These are phyloP conservation scores for Mythimna vitellina DNA, from an alignment of 2,888 invertebrate genomes.

Conservation along the genomic window DNA sequence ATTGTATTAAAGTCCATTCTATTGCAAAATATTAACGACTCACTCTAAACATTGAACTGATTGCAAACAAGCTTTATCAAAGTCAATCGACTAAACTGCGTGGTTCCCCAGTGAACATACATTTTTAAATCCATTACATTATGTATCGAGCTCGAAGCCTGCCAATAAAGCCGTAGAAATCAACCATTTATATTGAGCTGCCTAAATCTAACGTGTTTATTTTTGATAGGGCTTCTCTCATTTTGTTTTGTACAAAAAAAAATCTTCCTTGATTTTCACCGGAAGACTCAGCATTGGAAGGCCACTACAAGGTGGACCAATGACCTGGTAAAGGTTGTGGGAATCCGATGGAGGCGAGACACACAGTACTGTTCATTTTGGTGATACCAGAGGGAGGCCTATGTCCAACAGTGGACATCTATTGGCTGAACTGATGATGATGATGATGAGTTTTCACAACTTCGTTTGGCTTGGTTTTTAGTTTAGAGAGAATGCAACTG, in stretches of 20 bases:
- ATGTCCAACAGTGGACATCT: no score
- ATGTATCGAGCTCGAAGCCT: conserved; percentile 11
- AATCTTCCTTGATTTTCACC: background rate
- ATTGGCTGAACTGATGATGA: no score
- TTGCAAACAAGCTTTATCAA: conserved; percentile 30
- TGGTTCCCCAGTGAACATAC: conserved; percentile 18
- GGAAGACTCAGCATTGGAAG: no score
- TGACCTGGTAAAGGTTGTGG: no score
- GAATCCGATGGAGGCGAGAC: no score
- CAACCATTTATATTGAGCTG: conserved; percentile 11
- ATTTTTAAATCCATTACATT: conserved; percentile 34
- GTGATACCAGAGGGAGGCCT: no score
- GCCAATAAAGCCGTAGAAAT: conserved; percentile 25
- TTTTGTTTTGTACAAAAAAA: background rate
- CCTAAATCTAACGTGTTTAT: background rate
- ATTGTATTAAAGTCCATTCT: background rate
- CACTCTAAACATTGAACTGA: conserved; percentile 12
- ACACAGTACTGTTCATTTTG: no score
- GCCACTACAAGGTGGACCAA: no score
- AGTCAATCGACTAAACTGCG: conserved; percentile 30
- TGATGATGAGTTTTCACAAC: no score
- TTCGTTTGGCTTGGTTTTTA: no score
- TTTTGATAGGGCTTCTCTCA: background rate
- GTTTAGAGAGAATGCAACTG: no score
- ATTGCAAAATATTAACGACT: conserved; percentile 1